Base-by-base conservation (phyloP, 2,113 vertebrate genomes). In the Pteropus alecto region DNA sequence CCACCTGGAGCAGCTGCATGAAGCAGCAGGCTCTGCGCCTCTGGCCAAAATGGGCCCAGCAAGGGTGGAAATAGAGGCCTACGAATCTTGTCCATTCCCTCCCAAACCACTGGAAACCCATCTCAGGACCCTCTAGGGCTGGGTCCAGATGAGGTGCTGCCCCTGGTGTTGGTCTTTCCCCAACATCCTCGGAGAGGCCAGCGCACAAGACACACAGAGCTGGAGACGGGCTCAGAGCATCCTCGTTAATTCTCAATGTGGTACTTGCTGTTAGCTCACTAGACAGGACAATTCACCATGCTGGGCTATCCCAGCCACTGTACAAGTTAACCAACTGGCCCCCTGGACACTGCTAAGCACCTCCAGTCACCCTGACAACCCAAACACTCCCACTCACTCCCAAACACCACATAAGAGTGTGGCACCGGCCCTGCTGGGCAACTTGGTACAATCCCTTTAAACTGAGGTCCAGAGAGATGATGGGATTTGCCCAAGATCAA, bases 21-120 rank as follows among this genome's bases (percentile, higher is more conserved):
- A 61, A 76, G 18, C n/a, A 33, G 60, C 48, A 90, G 78, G 46
- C 63, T 90, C 76, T 81, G 85, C 70, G 81, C 74, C 78, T 77
- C 54, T 41, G 35, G 54, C 61, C 88, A 41, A 71, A 51, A 13
- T 3, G 5, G 48, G 67, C 19, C 30, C 1, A 0, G 9, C 48
- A 41, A 90, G 56, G 73, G 24, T 43, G 38, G 22, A 24, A 70
- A 67, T 63, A 70, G 56, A 78, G 48, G 61, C 56, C 14, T 33
- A 58, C 0, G 10, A 18, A 35, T 38, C 60, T 18, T 67, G 21
- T 41, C 35, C 6, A 26, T 56, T 30, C 7, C 83, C 30, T 77
- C n/a, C 70, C 65, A 51, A 85, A 58, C 33, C 56, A 8, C 61
- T 21, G 24, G 22, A 77, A n/a, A 73, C 13, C 28, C 12, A 58